Percentiles rank a stretch among this genome's conserved stretches.
These are phyloP conservation scores for Silurus glanis DNA, from an alignment of 2,113 vertebrate species.

Conservation along the genomic window DNA sequence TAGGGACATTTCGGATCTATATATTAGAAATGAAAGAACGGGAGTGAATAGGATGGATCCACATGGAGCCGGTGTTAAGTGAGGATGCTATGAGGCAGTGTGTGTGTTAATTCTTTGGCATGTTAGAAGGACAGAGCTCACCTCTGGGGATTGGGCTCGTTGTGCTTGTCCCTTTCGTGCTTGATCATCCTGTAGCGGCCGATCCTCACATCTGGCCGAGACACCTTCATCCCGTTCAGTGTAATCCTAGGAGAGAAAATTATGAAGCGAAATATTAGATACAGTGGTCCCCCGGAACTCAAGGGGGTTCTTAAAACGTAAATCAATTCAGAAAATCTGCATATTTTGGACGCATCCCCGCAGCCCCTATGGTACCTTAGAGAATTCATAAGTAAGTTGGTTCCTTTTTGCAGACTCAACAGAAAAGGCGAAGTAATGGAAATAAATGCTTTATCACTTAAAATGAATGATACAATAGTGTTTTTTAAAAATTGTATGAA, in stretches of 20 bases:
- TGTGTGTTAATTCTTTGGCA: slow-evolving; percentile 3
- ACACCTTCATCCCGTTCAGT: slow-evolving; percentile 97
- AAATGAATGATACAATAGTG: too few species aligned
- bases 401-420: too few species aligned
- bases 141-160: slow-evolving; percentile 98
- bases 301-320: too few species aligned
- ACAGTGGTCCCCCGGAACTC: not conserved
- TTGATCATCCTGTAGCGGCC: slow-evolving; percentile 99
- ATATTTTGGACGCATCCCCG: too few species aligned
- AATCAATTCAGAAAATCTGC: too few species aligned
- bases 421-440: too few species aligned
- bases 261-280: slow-evolving; percentile 34
- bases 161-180: slow-evolving; percentile 98
- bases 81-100: not conserved
- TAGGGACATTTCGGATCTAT: slow-evolving; percentile 14
- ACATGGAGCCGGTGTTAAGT: not conserved
- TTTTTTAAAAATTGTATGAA: too few species aligned
- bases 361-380: too few species aligned
- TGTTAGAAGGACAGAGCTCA: slow-evolving; percentile 60
- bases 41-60: not conserved
- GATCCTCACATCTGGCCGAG: slow-evolving; percentile 92
- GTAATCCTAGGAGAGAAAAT: slow-evolving; percentile 82
- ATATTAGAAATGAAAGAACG: not conserved
- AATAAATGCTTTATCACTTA: too few species aligned
- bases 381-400: too few species aligned